Percentiles rank a stretch among this genome's conserved stretches.
Conservation (phyloP, 1,140 invertebrate genomes). For the Triops longicaudatus region DNA sequence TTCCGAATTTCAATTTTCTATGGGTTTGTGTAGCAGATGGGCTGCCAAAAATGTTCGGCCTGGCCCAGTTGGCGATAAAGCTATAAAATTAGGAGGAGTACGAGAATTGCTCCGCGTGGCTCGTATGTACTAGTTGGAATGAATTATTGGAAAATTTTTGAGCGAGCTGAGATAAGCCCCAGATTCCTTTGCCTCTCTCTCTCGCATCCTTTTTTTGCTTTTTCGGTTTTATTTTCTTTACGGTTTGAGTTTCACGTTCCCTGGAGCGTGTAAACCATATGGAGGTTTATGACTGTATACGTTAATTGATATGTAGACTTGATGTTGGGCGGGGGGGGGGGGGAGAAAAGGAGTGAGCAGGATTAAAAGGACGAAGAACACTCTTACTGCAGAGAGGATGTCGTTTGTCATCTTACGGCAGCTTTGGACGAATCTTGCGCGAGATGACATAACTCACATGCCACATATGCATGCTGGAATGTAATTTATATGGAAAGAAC, state of each 20-base stretch:
- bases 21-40: too few species aligned
- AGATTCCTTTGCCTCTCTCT: too few species aligned
- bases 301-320: not conserved
- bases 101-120: not conserved
- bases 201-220: too few species aligned
- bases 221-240: not conserved
- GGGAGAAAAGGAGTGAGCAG: too few species aligned
- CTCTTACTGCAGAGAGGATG: not conserved
- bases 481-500: not conserved
- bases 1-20: too few species aligned
- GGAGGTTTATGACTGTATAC: constrained; percentile 2
- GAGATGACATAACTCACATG: constrained; percentile 3
- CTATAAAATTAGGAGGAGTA: constrained; percentile 6
- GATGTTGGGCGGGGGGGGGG: too few species aligned
- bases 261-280: not conserved
- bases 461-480: not conserved
- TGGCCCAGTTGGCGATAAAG: not conserved
- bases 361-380: not conserved
- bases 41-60: too few species aligned
- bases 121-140: not conserved
- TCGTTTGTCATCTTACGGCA: not conserved
- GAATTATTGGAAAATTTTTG: not conserved
- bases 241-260: not conserved
- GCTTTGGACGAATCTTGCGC: not conserved
- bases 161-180: not conserved